Conservation (phyloP, 2,797 vertebrate species). For the Silurus lanzhouensis region DNA sequence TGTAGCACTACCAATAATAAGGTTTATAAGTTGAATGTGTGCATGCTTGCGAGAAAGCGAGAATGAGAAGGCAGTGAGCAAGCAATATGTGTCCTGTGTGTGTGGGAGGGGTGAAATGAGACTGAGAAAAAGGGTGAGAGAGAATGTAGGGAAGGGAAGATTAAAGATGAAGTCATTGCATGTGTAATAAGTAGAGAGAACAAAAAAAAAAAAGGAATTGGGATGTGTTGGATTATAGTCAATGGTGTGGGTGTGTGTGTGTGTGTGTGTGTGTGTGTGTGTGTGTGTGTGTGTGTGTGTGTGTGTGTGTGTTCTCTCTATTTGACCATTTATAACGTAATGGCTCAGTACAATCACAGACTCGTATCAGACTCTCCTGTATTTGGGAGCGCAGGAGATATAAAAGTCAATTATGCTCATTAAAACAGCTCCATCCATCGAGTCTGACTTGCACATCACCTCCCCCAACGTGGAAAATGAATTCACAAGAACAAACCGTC, state of each 20-base stretch:
- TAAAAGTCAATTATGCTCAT: slow-evolving; percentile 47
- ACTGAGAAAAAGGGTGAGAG: not conserved
- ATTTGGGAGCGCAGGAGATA: slow-evolving; percentile 48
- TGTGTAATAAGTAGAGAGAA: not conserved
- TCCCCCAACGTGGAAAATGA: not conserved
- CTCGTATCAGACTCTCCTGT: slow-evolving; percentile 29
- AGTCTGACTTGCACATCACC: slow-evolving; percentile 27
- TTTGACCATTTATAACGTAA: slow-evolving; percentile 33
- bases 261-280: no score
- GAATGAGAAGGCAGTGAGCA: slow-evolving; percentile 31
- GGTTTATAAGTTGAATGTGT: slow-evolving; percentile 32
- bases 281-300: slow-evolving; percentile 21
- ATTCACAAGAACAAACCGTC: slow-evolving; percentile 34
- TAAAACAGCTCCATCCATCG: slow-evolving; percentile 46
- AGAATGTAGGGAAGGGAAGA: not conserved
- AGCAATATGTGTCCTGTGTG: not conserved
- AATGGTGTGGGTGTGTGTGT: no score
- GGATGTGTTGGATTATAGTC: not conserved
- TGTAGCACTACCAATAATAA: slow-evolving; percentile 38
- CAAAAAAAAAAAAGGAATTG: not conserved
- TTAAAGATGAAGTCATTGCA: slow-evolving; percentile 6
- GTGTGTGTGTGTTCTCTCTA: not conserved
- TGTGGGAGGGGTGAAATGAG: not conserved
- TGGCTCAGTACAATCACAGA: slow-evolving; percentile 1
- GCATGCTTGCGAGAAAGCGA: slow-evolving; percentile 11